A percentile compares a stretch with the other conserved stretches of the same genome.
Evolutionary conservation across 2,113 vertebrate species (phyloP).

Genomic region (Bubo scandiacus): DNA sequence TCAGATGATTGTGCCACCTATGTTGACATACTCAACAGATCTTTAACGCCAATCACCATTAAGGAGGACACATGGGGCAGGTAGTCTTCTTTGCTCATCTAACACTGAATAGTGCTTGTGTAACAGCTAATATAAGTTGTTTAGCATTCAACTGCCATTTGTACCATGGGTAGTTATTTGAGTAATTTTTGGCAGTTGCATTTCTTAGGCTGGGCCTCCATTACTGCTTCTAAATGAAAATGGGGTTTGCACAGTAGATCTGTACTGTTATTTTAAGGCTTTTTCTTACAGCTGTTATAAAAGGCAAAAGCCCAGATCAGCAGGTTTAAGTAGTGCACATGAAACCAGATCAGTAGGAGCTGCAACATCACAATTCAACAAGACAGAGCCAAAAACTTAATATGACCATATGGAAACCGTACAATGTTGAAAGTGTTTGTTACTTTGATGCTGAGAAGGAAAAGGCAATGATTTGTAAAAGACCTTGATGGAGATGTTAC

Average conservation of each 20-base stretch:
- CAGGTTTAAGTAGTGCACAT: background rate
- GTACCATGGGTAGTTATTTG: background rate
- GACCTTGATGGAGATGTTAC: background rate
- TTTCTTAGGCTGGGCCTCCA: background rate
- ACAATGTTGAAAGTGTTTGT: background rate
- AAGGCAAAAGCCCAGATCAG: background rate
- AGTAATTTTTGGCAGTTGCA: background rate
- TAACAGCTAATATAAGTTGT: background rate
- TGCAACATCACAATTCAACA: background rate
- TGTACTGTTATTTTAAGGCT: background rate
- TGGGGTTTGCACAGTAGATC: background rate
- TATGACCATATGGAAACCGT: background rate
- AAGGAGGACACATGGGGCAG: background rate
- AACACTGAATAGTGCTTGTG: background rate
- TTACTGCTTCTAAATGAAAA: background rate
- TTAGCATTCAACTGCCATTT: background rate
- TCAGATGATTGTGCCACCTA: background rate
- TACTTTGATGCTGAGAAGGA: background rate
- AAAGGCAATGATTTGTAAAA: background rate
- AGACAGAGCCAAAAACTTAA: background rate
- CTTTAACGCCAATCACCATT: background rate
- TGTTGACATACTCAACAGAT: background rate
- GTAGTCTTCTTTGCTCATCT: background rate
- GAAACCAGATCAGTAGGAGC: background rate
- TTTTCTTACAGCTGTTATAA: background rate